phyloP scores from a whole-genome alignment of 2,797 vertebrate species.

The Novumbra hubbsi region DNA sequence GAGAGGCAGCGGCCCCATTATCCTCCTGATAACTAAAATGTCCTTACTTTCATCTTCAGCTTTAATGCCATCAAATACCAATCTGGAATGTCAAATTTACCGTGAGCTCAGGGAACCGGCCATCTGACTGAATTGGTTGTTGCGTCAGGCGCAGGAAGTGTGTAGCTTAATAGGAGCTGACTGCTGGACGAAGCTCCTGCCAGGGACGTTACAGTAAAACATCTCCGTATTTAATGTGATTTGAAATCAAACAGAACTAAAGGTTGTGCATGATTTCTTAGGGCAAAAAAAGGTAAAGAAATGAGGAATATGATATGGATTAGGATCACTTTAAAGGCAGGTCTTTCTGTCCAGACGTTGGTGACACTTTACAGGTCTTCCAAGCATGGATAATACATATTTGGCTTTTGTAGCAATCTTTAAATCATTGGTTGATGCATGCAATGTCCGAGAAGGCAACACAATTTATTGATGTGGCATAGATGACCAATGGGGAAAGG shows the following conservation, averaged over 20 bases:
- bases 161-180: conserved; percentile 47
- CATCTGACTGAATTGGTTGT: conserved; percentile 30
- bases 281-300: neutral
- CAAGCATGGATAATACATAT: no score
- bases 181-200: conserved; percentile 33
- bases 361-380: no score
- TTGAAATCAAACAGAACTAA: neutral
- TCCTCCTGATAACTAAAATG: conserved; percentile 68
- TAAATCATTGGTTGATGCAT: no score
- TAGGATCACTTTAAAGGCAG: no score
- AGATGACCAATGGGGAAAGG: no score
- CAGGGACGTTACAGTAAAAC: neutral
- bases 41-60: conserved; percentile 71
- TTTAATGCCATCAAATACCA: conserved; percentile 72
- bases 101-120: conserved; percentile 57
- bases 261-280: neutral
- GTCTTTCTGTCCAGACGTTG: no score
- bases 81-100: conserved; percentile 74
- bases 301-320: no score
- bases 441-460: no score
- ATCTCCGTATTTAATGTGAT: neutral
- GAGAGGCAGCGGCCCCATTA: conserved; percentile 67
- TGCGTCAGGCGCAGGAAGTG: conserved; percentile 40
- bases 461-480: no score
- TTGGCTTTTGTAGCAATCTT: no score